These are phyloP conservation scores for Chionomys nivalis DNA, from an alignment of 2,113 vertebrate species.

Conservation along the genomic window DNA sequence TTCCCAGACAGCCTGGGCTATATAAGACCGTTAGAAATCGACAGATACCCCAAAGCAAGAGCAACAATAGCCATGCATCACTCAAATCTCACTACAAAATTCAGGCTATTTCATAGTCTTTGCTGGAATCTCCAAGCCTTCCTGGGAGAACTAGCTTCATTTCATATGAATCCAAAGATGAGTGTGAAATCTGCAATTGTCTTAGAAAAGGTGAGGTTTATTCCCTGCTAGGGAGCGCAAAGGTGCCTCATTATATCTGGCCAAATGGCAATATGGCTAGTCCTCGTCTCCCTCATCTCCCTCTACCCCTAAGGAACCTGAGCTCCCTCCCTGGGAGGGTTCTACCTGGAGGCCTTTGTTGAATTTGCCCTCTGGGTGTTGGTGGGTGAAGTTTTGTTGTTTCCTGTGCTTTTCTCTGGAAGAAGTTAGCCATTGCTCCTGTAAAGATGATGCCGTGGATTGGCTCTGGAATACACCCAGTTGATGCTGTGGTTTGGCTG, in stretches of 20 bases:
- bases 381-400: not conserved
- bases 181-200: not conserved
- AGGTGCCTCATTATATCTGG: not conserved
- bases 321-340: fast-evolving
- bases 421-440: not conserved
- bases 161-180: not conserved
- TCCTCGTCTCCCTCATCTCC: not conserved
- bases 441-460: not conserved
- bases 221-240: not conserved
- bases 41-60: not conserved
- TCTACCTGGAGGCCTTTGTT: not conserved
- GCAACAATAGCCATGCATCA: not conserved
- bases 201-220: constrained; percentile 12
- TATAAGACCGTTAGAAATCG: not conserved
- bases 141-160: not conserved
- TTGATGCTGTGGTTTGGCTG: too few relatives aligned
- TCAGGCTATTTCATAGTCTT: not conserved
- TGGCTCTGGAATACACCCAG: not conserved
- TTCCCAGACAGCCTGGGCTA: not conserved
- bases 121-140: not conserved
- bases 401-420: not conserved
- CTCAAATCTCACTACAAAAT: not conserved
- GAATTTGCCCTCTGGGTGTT: not conserved
- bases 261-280: not conserved
- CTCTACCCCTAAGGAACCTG: not conserved